Evolutionary conservation across 1,140 invertebrate species (phyloP).

Genomic region (Sarcophaga peregrina): DNA sequence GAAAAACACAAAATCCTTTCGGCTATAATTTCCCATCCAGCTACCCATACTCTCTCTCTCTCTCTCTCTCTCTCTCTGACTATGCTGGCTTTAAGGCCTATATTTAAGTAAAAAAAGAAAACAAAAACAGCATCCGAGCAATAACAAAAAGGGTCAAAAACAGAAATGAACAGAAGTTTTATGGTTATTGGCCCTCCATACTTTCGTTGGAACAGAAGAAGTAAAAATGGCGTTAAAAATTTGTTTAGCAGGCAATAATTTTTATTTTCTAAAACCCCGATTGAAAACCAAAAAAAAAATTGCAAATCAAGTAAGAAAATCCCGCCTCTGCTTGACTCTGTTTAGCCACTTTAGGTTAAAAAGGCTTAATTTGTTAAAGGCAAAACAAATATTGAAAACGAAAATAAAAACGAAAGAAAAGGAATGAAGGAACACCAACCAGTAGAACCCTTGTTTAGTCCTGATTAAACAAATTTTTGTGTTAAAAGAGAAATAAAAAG

Average conservation of each 20-base stretch:
- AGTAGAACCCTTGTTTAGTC: not conserved
- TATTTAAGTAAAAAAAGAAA: too few relatives aligned
- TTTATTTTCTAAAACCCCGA: not conserved
- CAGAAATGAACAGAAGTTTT: not conserved
- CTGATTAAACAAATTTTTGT: not conserved
- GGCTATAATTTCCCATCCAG: too few relatives aligned
- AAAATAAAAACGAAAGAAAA: not conserved
- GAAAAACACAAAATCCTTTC: too few relatives aligned
- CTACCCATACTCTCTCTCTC: too few relatives aligned
- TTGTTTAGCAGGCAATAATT: constrained; percentile 24
- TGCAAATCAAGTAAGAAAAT: not conserved
- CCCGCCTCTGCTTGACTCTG: not conserved
- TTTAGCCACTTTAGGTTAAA: not conserved
- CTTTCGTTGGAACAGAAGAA: not conserved
- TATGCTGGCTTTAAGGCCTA: too few relatives aligned
- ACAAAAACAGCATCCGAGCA: not conserved
- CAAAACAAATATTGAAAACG: not conserved
- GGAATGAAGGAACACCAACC: not conserved
- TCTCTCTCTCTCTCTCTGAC: too few relatives aligned
- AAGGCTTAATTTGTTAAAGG: not conserved
- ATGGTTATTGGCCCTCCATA: not conserved
- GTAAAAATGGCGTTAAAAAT: not conserved
- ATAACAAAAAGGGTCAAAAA: constrained; percentile 11
- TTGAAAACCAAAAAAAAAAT: constrained; percentile 1
- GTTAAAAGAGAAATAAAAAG: not conserved